These are phyloP conservation scores for Laticauda colubrina DNA, from an alignment of 2,113 vertebrate genomes.

Conservation along the genomic window DNA sequence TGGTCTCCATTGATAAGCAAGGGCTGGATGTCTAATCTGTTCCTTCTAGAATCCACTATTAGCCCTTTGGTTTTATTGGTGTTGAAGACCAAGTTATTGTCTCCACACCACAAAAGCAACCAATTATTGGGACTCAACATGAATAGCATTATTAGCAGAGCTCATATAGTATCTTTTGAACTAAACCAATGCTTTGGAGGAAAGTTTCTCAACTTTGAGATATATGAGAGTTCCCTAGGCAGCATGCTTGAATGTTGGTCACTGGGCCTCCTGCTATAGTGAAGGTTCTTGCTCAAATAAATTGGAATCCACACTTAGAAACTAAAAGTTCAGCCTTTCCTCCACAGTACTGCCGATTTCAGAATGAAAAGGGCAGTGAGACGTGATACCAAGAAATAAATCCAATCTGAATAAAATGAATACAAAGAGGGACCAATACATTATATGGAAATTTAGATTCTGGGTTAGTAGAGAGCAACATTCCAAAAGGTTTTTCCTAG, in stretches of 20 bases:
- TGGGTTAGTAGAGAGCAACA: neutral
- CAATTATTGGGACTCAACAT: neutral
- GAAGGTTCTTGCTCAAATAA: neutral
- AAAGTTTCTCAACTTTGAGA: neutral
- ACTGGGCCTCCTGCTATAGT: neutral
- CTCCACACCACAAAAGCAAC: too few species aligned
- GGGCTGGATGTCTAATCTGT: too few species aligned
- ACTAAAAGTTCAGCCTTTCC: neutral
- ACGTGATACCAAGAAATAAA: neutral
- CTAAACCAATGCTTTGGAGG: neutral
- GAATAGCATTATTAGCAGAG: neutral
- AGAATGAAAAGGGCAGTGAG: neutral
- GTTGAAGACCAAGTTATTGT: too few species aligned
- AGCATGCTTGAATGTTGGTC: neutral
- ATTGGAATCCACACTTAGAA: neutral
- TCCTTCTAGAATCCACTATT: too few species aligned
- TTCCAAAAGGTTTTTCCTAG: too few species aligned
- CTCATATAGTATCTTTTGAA: neutral
- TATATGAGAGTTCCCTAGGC: neutral
- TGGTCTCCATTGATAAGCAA: too few species aligned
- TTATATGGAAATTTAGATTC: neutral
- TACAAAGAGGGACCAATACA: neutral
- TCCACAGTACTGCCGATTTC: neutral
- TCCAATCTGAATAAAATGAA: neutral
- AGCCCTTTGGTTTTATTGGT: too few species aligned